phyloP scores from a whole-genome alignment of 2,797 vertebrate species.

The Capromys pilorides region DNA sequence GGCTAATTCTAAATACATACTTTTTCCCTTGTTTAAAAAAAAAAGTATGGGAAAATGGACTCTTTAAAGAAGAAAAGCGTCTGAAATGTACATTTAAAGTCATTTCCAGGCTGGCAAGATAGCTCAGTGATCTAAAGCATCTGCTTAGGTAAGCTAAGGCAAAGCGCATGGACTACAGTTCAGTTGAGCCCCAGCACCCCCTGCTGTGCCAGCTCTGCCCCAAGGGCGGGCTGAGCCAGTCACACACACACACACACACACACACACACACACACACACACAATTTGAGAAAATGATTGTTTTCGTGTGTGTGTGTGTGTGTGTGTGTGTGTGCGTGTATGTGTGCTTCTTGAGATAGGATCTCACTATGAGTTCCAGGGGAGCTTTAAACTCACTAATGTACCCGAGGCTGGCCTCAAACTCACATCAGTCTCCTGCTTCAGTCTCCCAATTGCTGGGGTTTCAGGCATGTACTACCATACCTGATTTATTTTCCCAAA shows the following conservation, averaged over 20 bases:
- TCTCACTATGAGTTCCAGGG: neutral
- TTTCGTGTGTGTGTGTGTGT: too few relatives aligned
- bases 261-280: too few relatives aligned
- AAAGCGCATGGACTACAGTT: too few relatives aligned
- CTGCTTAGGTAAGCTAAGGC: too few relatives aligned
- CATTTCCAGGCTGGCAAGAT: neutral
- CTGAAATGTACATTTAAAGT: slow-evolving; percentile 1
- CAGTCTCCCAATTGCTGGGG: neutral
- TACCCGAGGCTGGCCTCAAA: neutral
- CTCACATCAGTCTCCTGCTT: neutral
- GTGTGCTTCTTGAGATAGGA: neutral
- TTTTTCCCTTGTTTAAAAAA: too few relatives aligned
- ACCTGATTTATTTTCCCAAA: neutral
- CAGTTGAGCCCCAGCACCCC: too few relatives aligned
- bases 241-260: too few relatives aligned
- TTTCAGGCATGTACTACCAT: neutral
- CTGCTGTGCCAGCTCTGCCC: too few relatives aligned
- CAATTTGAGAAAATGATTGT: too few relatives aligned
- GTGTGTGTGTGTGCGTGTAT: neutral
- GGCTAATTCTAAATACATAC: too few relatives aligned
- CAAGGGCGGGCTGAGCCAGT: too few relatives aligned
- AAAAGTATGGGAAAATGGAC: neutral
- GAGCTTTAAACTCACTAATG: neutral
- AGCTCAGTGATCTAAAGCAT: too few relatives aligned
- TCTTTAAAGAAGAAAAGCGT: neutral